Percentiles rank a stretch among this genome's conserved stretches.
phyloP scores from a whole-genome alignment of 1,140 invertebrate species.

The Hormaphis cornu region DNA sequence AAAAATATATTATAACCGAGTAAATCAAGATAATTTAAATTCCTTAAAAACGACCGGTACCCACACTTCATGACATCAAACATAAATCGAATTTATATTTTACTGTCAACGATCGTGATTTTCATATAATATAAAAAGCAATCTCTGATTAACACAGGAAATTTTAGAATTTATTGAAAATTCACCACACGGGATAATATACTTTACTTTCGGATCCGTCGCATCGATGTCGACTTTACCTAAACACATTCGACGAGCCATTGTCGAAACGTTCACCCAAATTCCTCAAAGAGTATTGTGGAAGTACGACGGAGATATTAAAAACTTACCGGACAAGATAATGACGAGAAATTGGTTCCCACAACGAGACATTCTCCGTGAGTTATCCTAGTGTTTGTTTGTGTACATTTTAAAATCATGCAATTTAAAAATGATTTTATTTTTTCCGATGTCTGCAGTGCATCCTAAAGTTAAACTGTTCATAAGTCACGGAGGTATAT shows the following conservation, averaged over 20 bases:
- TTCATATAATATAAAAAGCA: too few species aligned
- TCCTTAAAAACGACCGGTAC: too few species aligned
- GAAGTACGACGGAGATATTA: constrained; percentile 52
- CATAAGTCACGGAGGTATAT: constrained; percentile 54
- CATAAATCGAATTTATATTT: too few species aligned
- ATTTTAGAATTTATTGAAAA: constrained; percentile 48
- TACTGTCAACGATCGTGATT: too few species aligned
- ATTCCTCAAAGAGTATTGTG: constrained; percentile 52
- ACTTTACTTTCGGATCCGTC: constrained; percentile 57
- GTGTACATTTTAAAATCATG: neutral
- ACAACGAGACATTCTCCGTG: constrained; percentile 51
- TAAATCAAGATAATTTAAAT: too few species aligned
- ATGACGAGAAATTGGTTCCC: constrained; percentile 53
- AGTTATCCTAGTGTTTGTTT: constrained; percentile 36
- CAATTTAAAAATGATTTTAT: neutral
- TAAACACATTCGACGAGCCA: constrained; percentile 47
- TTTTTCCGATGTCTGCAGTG: constrained; percentile 39
- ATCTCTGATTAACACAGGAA: constrained; percentile 45
- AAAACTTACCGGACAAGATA: constrained; percentile 47
- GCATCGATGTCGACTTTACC: constrained; percentile 43
- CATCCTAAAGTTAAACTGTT: constrained; percentile 49
- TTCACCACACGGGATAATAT: constrained; percentile 52
- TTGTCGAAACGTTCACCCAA: constrained; percentile 51
- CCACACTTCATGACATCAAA: too few species aligned
- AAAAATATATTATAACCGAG: too few species aligned